phyloP scores from a whole-genome alignment of 2,113 vertebrate genomes.

The Eurypyga helias region DNA sequence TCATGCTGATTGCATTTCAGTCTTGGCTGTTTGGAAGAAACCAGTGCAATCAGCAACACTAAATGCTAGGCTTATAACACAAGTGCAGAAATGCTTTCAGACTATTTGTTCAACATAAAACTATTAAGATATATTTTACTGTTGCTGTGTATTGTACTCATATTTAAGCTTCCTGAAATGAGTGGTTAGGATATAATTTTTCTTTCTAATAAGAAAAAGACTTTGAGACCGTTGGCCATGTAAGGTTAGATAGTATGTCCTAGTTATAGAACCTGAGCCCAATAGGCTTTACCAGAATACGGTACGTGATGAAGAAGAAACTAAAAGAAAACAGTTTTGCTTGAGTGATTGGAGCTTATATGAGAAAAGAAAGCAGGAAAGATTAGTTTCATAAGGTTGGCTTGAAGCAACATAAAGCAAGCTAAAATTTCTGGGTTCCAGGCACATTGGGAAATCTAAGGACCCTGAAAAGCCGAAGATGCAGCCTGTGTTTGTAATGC shows the following conservation, averaged over 20 bases:
- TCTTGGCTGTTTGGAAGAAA: neutral
- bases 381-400: neutral
- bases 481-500: neutral
- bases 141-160: neutral
- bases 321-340: conserved; percentile 8
- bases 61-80: neutral
- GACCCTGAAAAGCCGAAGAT: neutral
- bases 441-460: neutral
- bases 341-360: neutral
- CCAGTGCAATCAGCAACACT: neutral
- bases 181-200: neutral
- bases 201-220: neutral
- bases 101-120: neutral
- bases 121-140: neutral
- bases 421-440: neutral
- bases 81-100: neutral
- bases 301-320: neutral
- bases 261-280: neutral
- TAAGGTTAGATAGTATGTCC: neutral
- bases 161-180: neutral
- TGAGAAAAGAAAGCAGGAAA: conserved; percentile 17
- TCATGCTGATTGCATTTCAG: neutral
- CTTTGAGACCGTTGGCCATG: neutral
- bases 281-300: neutral
- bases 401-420: neutral